Percentiles rank a stretch among this genome's conserved stretches.
Conservation (phyloP, 2,888 invertebrate genomes). For the Endotricha flammealis region DNA sequence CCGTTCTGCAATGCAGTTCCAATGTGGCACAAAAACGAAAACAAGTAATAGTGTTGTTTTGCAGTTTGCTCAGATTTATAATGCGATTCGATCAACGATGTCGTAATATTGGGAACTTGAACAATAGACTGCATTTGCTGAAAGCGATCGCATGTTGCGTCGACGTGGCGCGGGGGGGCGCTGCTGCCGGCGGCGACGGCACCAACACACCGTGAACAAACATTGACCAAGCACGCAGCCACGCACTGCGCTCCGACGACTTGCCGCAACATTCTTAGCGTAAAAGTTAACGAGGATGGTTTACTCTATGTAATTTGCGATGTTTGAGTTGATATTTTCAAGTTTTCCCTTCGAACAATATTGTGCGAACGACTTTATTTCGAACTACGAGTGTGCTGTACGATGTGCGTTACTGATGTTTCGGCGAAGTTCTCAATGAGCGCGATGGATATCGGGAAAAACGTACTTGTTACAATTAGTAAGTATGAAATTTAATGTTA, state of each 20-base stretch:
- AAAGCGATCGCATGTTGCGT: slow-evolving; percentile 31
- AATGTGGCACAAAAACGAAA: slow-evolving; percentile 9
- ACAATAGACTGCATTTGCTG: slow-evolving; percentile 35
- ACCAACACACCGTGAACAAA: slow-evolving; percentile 59
- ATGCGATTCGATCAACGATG: slow-evolving; percentile 23
- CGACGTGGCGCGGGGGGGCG: slow-evolving; percentile 48
- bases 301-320: slow-evolving; percentile 77
- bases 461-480: slow-evolving; percentile 56
- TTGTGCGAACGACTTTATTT: slow-evolving; percentile 56
- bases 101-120: slow-evolving; percentile 30
- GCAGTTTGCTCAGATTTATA: slow-evolving; percentile 8
- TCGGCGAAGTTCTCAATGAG: slow-evolving; percentile 37
- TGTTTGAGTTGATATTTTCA: slow-evolving; percentile 55
- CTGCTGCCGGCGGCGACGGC: slow-evolving; percentile 41
- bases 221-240: slow-evolving; percentile 62
- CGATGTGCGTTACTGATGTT: slow-evolving; percentile 50
- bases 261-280: slow-evolving; percentile 77
- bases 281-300: slow-evolving; percentile 77
- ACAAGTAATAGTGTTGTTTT: slow-evolving; percentile 8
- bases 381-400: slow-evolving; percentile 50
- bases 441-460: slow-evolving; percentile 44
- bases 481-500: slow-evolving; percentile 42
- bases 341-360: slow-evolving; percentile 48
- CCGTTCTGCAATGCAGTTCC: slow-evolving; percentile 15
- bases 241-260: slow-evolving; percentile 60